Percentiles rank a stretch among this genome's conserved stretches.
Conservation (phyloP, 2,113 vertebrate species). For the Chlorocebus sabaeus region DNA sequence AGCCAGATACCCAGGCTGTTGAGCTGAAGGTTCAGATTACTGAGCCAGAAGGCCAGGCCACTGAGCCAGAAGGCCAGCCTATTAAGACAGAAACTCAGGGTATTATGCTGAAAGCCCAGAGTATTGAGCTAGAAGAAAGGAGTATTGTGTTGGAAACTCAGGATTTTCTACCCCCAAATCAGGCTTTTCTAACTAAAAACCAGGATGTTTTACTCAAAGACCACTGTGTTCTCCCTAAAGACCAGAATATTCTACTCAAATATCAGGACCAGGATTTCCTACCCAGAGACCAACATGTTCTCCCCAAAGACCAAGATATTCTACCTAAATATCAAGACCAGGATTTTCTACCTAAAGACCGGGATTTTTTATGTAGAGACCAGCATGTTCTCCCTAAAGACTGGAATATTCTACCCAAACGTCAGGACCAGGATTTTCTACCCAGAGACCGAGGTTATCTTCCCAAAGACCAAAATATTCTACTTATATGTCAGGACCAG, state of each 20-base stretch:
- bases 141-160: not conserved
- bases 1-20: not conserved
- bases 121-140: not conserved
- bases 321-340: not conserved
- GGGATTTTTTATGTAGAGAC: not conserved
- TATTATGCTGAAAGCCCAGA: not conserved
- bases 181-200: not conserved
- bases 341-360: not conserved
- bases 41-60: not conserved
- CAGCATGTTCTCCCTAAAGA: not conserved
- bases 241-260: not conserved
- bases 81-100: not conserved
- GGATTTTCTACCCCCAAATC: not conserved
- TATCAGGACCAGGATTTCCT: not conserved
- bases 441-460: not conserved
- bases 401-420: not conserved
- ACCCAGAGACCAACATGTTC: not conserved
- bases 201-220: not conserved
- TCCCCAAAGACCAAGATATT: not conserved
- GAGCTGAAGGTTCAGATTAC: not conserved
- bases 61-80: not conserved
- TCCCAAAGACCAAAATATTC: not conserved
- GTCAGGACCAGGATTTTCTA: not conserved
- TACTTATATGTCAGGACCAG: not conserved
- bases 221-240: not conserved